Evolutionary conservation across 2,797 vertebrate species (phyloP), one percentile per base, ranked within the genome.

Genomic region (Danio choprae): DNA sequence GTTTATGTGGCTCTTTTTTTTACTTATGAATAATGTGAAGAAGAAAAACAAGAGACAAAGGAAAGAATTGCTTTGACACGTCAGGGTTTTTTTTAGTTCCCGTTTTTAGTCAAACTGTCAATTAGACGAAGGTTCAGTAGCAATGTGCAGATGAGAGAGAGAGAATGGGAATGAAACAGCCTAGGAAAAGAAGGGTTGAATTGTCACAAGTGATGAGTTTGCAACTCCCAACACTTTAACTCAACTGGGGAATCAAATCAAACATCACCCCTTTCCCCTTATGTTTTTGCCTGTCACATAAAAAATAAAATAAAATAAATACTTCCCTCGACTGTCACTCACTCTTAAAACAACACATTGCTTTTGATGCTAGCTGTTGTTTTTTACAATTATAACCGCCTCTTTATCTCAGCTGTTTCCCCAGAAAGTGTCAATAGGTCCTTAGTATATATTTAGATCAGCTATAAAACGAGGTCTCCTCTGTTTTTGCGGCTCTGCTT

Each of bases 191-290:
- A 46, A 46, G 76, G 87, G 80, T 87, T 88, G 80, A 55, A 59
- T 85, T 84, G 86, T 91, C 84, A 83, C 81, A 84, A 82, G 84
- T 90, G 91, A 92, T 92, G 90, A 91, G 87, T 86, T 87, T 82
- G 83, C 86, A 69, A 78, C 75, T 87, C 83, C 79, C 82, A 51
- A 74, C 74, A 77, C 79, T 77, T 79, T 79, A 69, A 80, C 72
- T 78, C 77, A 71, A 46, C 64, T 67, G 77, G 74, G 80, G 81
- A 79, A 84, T 82, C 82, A 77, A 77, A 85, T 85, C 81, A 84
- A 56, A 67, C 73, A 36, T 65, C 51, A 70, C 74, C 84, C 80
- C 84, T 79, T 81, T 76, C 81, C 71, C 71, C 59, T 77, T 67
- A 40, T 80, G 76, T 81, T 64, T 80, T 73, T 77, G 79, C 75